Base-by-base conservation (phyloP, 2,888 invertebrate species). In the Cheiracanthium punctorium region DNA sequence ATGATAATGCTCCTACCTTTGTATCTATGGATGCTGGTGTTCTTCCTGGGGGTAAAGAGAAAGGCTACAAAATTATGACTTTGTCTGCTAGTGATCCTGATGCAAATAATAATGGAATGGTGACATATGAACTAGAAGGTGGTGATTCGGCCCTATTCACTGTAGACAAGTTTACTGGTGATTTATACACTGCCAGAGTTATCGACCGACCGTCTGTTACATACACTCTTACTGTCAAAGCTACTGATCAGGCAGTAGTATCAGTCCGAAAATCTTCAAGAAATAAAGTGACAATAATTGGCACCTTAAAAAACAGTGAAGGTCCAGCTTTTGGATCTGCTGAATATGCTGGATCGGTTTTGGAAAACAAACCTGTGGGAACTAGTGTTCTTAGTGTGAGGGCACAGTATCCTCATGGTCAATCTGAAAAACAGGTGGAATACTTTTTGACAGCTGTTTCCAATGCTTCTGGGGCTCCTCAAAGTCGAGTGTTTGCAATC, bases 231-330 rank as follows among this genome's bases (percentile, higher is more conserved):
- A 95, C 96, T 0, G 94, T 97, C 67, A 95, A 96, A 90, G 97
- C 97, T 2, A 96, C 97, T 10, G 97, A 97, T 91, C 97, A 97
- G 91, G 97, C 97, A 0, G 97, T 97, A 0, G 95, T 97, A 90
- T 95, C 95, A 89, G 97, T 97, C 91, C 94, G 97, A 87, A 95
- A 95, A 92, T 96, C 96, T 88, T 95, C 96, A 0, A 97, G 97
- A 91, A 95, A 96, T 0, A 96, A 96, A 91, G 93, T 97, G 69
- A 97, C 96, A 5, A 94, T 97, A 80, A 95, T 90, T 24, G 88
- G 88, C 14, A 87, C 87, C 17, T 71, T 80, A 1, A 33, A 70
- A 12, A 73, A 64, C 20, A 77, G 72, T 28, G 88, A 88, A n/a
- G 90, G 89, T 17, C 91, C 91, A 89, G 94, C 94, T 91, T 92